Evolutionary conservation across 2,797 vertebrate genomes (phyloP), one percentile per base, ranked within the genome.

Genomic region (Anableps anableps): DNA sequence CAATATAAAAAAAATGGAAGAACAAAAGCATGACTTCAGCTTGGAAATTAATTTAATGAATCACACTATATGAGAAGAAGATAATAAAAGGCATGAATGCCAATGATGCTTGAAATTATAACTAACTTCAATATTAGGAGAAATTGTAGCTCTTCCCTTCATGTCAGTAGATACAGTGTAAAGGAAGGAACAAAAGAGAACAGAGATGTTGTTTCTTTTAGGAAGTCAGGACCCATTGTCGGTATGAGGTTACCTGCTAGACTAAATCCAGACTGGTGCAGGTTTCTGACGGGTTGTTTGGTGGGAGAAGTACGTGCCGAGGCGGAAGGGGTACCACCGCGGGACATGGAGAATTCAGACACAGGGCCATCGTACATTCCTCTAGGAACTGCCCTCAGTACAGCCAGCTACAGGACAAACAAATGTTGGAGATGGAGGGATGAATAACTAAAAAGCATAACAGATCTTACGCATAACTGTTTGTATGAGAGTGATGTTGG

Each of bases 291-390:
- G 0, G 98, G 96, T 85, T 98, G 98, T 88, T 98, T 97, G 0
- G 97, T 98, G 31, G 98, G 98, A 34, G 98, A 99, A 62, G 95
- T 98, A 26, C 96, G 96, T 47, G 97, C 96, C 1, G 98, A 99
- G 55, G 97, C 97, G 0, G 95, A 97, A 0, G 98, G 98, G 11
- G 98, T 99, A 0, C 97, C 97, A 1, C 97, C 97, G 70, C 98
- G 98, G 66, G 98, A 98, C 71, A 98, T 95, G 88, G 96, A 96
- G 94, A 98, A 96, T 80, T 99, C 98, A 83, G 98, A 98, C 88
- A 99, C 98, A 0, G 98, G 98, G 41, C 98, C 98, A 0, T 99
- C 98, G 5, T 99, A 99, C 97, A 99, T 96, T 89, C 98, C 98
- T 81, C 98, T 95, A 3, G 98, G 97, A 43, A 99, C 98, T 0